These are phyloP conservation scores for Ennomos quercinarius DNA, from an alignment of 2,888 invertebrate species.

Conservation along the genomic window DNA sequence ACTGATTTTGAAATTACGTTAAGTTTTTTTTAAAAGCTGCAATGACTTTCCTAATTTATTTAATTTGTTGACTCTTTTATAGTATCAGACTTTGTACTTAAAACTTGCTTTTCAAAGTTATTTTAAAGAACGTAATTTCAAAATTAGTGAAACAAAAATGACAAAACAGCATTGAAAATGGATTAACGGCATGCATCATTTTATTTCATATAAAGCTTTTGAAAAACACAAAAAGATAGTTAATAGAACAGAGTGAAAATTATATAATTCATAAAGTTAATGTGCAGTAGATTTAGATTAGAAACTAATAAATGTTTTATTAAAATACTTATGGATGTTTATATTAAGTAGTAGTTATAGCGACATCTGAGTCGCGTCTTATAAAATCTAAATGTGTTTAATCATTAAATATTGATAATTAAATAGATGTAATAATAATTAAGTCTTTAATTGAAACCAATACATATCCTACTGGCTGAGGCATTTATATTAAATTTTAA, in stretches of 20 bases:
- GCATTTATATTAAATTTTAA: slow-evolving; percentile 74
- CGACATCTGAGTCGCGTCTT: slow-evolving; percentile 50
- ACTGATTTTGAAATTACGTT: slow-evolving; percentile 33
- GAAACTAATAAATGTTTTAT: slow-evolving; percentile 52
- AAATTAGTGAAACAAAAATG: slow-evolving; percentile 50
- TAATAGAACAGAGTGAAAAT: slow-evolving; percentile 32
- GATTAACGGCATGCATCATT: slow-evolving; percentile 66
- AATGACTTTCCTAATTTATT: too few species aligned
- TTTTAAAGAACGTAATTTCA: slow-evolving; percentile 47
- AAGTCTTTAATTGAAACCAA: slow-evolving; percentile 79
- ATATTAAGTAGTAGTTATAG: slow-evolving; percentile 40
- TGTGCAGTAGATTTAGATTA: slow-evolving; percentile 48
- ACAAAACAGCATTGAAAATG: slow-evolving; percentile 68
- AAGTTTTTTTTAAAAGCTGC: not conserved
- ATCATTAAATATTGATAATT: slow-evolving; percentile 65
- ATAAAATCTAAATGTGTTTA: slow-evolving; percentile 67
- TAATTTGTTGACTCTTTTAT: too few species aligned
- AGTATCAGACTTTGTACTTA: too few species aligned
- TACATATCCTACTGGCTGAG: slow-evolving; percentile 85
- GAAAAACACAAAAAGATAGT: slow-evolving; percentile 49
- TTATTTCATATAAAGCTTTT: slow-evolving; percentile 59
- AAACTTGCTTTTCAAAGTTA: too few species aligned
- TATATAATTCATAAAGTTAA: slow-evolving; percentile 36
- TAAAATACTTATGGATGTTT: slow-evolving; percentile 69
- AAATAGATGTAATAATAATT: slow-evolving; percentile 54